A percentile compares a stretch with the other conserved stretches of the same genome.
Evolutionary conservation across 1,140 invertebrate species (phyloP).

Genomic region (Neodiprion pinetum): DNA sequence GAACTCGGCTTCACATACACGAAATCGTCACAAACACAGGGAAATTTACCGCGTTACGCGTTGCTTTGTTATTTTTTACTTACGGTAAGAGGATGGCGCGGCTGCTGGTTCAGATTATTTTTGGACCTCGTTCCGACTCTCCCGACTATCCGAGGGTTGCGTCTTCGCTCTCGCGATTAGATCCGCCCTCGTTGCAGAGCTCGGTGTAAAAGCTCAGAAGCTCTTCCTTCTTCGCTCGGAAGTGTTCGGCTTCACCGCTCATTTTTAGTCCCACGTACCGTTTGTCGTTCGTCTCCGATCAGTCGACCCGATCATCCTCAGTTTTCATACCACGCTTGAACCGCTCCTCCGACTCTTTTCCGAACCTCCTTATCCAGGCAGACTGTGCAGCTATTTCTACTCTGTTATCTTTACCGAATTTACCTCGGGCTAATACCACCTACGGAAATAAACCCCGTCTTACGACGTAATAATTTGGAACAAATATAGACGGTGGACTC

Average conservation of each 20-base stretch:
- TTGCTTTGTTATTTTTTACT: neutral
- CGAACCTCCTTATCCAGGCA: too few relatives aligned
- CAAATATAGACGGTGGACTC: too few relatives aligned
- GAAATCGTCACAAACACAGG: neutral
- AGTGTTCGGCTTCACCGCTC: neutral
- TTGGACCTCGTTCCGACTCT: neutral
- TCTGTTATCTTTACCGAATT: too few relatives aligned
- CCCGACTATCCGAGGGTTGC: neutral
- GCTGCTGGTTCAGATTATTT: neutral
- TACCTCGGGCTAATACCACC: too few relatives aligned
- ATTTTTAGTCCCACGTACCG: neutral
- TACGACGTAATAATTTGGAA: too few relatives aligned
- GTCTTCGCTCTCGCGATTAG: neutral
- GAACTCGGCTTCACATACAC: neutral
- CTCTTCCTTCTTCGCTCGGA: neutral
- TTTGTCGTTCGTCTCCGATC: neutral
- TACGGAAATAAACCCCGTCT: too few relatives aligned
- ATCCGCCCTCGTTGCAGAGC: too few relatives aligned
- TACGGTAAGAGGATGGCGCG: neutral
- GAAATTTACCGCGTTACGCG: neutral
- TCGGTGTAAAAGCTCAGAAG: neutral
- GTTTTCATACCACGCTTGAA: too few relatives aligned
- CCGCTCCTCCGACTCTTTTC: too few relatives aligned
- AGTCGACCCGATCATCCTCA: too few relatives aligned
- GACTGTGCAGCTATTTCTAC: too few relatives aligned